Evolutionary conservation across 2,113 vertebrate genomes (phyloP).

Genomic region (Xiphophorus couchianus): DNA sequence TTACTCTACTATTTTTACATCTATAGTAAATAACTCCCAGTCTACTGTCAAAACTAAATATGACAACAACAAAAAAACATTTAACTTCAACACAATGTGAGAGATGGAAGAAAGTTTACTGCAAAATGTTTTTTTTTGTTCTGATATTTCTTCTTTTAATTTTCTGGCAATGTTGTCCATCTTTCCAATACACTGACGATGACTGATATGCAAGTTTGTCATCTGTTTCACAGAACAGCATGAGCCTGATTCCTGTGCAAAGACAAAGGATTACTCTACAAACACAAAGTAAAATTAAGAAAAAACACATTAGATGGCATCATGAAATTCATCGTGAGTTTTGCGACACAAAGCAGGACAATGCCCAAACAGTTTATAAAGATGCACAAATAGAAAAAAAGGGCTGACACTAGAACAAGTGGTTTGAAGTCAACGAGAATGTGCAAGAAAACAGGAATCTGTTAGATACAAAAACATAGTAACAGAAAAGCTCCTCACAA

Average conservation of each 20-base stretch:
- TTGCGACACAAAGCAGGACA: slow-evolving; percentile 58
- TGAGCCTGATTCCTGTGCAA: slow-evolving; percentile 76
- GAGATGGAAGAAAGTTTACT: not conserved
- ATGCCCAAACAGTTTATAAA: slow-evolving; percentile 64
- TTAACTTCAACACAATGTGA: not conserved
- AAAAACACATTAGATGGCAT: slow-evolving; percentile 60
- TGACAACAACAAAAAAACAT: too few relatives aligned
- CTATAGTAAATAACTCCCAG: too few relatives aligned
- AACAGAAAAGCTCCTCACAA: slow-evolving; percentile 74
- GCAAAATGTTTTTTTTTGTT: slow-evolving; percentile 48
- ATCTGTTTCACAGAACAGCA: slow-evolving; percentile 61
- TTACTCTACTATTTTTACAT: too few relatives aligned
- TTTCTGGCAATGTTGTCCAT: slow-evolving; percentile 73
- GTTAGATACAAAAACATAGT: slow-evolving; percentile 79
- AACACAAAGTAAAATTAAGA: slow-evolving; percentile 57
- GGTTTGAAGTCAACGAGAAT: slow-evolving; percentile 49
- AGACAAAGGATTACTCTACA: slow-evolving; percentile 60
- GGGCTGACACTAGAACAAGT: slow-evolving; percentile 20
- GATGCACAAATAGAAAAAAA: slow-evolving; percentile 44
- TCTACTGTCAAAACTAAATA: too few relatives aligned
- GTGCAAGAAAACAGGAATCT: slow-evolving; percentile 78
- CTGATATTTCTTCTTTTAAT: slow-evolving; percentile 59
- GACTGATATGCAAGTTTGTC: slow-evolving; percentile 71
- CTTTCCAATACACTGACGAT: slow-evolving; percentile 78
- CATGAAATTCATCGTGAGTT: slow-evolving; percentile 41